A percentile compares a stretch with the other conserved stretches of the same genome.
These are phyloP conservation scores for Saccostrea glomerata DNA, from an alignment of 1,140 invertebrate species.

Conservation along the genomic window DNA sequence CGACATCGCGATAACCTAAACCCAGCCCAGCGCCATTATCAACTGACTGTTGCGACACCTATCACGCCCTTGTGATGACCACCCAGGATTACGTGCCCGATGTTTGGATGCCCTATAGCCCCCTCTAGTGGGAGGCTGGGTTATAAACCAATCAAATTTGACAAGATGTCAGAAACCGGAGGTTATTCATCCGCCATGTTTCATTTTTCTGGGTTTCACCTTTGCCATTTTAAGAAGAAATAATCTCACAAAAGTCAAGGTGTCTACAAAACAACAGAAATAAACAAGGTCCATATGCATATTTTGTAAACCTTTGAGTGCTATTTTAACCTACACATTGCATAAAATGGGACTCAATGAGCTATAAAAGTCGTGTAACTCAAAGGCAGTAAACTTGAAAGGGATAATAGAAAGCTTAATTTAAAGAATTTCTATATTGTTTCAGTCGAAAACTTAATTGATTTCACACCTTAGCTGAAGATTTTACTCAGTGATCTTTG, in stretches of 20 bases:
- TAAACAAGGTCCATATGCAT: conserved; percentile 12
- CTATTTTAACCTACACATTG: neutral
- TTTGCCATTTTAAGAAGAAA: conserved; percentile 17
- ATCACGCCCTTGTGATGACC: conserved; percentile 15
- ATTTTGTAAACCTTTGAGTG: neutral
- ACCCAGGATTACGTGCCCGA: conserved; percentile 23
- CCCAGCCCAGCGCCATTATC: neutral
- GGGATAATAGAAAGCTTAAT: too few relatives aligned
- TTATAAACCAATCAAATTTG: conserved; percentile 37
- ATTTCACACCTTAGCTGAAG: neutral
- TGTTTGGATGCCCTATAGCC: conserved; percentile 20
- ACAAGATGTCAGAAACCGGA: conserved; percentile 26
- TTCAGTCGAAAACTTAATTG: neutral
- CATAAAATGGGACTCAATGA: too few relatives aligned
- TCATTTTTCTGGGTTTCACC: conserved; percentile 25
- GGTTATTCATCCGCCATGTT: conserved; percentile 22
- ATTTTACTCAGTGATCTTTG: neutral
- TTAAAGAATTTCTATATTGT: neutral
- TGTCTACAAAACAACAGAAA: conserved; percentile 6
- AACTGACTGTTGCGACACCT: conserved; percentile 23
- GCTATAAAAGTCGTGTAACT: too few relatives aligned
- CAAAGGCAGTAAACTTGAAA: too few relatives aligned
- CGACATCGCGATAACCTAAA: neutral
- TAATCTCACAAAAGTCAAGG: conserved; percentile 17
- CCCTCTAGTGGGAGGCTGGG: conserved; percentile 2